These are phyloP conservation scores for Bos taurus DNA, from an alignment of 2,113 vertebrate species.

Conservation along the genomic window ARS-UCD2.0 NC_037338.1:13622501-13623000, in stretches of 20 bases:
- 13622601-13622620: background rate
- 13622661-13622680: background rate
- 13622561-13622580: background rate
- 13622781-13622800: background rate
- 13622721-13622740: background rate
- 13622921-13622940: background rate
- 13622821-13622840: background rate
- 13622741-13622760: background rate
- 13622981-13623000: background rate
- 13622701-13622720: background rate
- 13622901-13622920: background rate
- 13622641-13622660: background rate
- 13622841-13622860: background rate
- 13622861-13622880: background rate
- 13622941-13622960: background rate
- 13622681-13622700: background rate
- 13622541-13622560: background rate
- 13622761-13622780: background rate
- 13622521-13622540: background rate
- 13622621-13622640: constrained; percentile 50
- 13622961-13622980: background rate
- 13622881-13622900: background rate
- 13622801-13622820: background rate
- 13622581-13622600: background rate
- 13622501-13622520: constrained; percentile 20